Evolutionary conservation across 2,113 vertebrate genomes (phyloP), one percentile per base, ranked within the genome.

Genomic region (Heterocephalus glaber): DNA sequence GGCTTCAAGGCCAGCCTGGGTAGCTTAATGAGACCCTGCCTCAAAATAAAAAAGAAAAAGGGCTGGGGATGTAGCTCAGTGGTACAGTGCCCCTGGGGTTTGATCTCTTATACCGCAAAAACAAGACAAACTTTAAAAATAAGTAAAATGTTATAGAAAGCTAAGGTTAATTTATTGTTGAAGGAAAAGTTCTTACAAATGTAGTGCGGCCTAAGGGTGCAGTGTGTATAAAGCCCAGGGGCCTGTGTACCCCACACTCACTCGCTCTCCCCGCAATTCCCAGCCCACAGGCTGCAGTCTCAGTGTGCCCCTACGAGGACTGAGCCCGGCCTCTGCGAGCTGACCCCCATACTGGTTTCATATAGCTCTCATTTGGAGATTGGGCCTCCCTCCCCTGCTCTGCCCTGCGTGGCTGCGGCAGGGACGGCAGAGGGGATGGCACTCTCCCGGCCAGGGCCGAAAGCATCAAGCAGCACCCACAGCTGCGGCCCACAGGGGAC

Each of bases 371-470:
- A 11, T 72, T 24, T 41, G 12, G 54, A 56, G 11, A 81, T 33
- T 17, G 0, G 0, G 0, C 7, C 77, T 63, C 56, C 35, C 2
- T 11, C 33, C 7, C 13, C 3, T 26, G 4, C 5, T 72, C 44
- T 1, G 65, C 61, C 68, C 17, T 5, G 19, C 35, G 44, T 1
- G n/a, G 77, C 81, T 74, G 35, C 3, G 2, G 38, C 4, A 22
- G 76, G 22, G 26, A 68, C 54, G 10, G 63, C 20, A 41, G 68
- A 22, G 9, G 38, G 20, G 35, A 66, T 2, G 12, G 20, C 58
- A 33, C 52, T 16, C 5, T 76, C 61, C 19, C 28, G 20, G 41
- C 28, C 61, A 68, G 72, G 49, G 30, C 58, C 89, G 26, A 79
- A 22, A n/a, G 49, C 38, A 56, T 30, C 58, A 47, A 14, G 24